Evolutionary conservation across 1,140 invertebrate genomes (phyloP), one percentile per base, ranked within the genome.

Genomic region (Heterodera carotae): DNA sequence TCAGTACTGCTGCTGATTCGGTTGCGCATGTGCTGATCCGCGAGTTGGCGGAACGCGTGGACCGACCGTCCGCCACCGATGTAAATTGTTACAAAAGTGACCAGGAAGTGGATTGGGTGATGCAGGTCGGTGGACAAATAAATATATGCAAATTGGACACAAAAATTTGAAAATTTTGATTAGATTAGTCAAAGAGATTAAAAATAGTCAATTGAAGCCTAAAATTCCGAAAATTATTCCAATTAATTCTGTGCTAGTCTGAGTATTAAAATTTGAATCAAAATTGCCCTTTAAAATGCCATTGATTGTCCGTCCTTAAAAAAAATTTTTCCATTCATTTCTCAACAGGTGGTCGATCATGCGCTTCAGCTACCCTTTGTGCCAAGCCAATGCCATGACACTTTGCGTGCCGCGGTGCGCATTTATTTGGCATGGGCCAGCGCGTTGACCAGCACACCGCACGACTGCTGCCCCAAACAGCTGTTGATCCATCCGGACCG

Each of bases 11-110:
- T 12, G 84, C 76, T 2, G 83, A 85, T 43, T 43, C 82, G 7
- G 83, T 83, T 0, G 62, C 83, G 4, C 53, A 81, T 29, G 70
- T 84, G 25, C 25, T 83, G 12, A 48, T 83, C 22, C 75, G 70
- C 60, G 82, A 83, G 67, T 36, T 83, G 27, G 83, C 81, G 25
- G 83, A 84, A n/a, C 83, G 69, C 10, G 80, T 83, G 18, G 82
- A 83, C 39, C 67, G 71, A 25, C 71, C 82, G 18, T 56, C 34
- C 27, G 34, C 48, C 18, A 18, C 31, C 27, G 31, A 59, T 18
- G 8, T 25, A n/a, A 70, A 67, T 15, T 10, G 29, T 18, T 73
- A 85, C 34, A 48, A n/a, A 18, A 77, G 39, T 60, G 82, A 84
- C 25, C 36, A 39, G 5, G 83, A 83, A 27, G 66, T 83, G 33